Conservation (phyloP, 2,888 invertebrate species). For the Sinelater perroti region DNA sequence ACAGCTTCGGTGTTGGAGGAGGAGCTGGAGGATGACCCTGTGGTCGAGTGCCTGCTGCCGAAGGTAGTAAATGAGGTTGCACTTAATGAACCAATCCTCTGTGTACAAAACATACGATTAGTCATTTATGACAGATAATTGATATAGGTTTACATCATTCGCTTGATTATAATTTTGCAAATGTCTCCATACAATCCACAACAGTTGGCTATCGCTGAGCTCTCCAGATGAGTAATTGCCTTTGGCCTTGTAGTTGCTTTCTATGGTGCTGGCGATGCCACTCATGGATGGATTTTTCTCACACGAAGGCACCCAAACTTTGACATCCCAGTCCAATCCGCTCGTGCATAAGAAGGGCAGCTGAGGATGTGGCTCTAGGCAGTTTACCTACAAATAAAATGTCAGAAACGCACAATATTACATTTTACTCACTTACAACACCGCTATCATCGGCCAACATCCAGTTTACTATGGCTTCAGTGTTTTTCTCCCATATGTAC, state of each 20-base stretch:
- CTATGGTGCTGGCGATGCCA: slow-evolving; percentile 61
- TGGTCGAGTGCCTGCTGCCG: slow-evolving; percentile 18
- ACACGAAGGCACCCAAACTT: slow-evolving; percentile 87
- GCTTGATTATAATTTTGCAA: too few relatives aligned
- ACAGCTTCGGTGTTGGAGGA: slow-evolving; percentile 41
- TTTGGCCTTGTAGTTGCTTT: slow-evolving; percentile 48
- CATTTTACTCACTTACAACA: slow-evolving; percentile 71
- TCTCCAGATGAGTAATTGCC: slow-evolving; percentile 43
- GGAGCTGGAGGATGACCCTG: slow-evolving; percentile 37
- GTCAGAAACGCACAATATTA: background rate
- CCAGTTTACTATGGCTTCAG: slow-evolving; percentile 90
- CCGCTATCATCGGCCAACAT: slow-evolving; percentile 82
- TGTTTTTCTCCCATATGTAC: slow-evolving; percentile 89
- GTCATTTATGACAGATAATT: too few relatives aligned
- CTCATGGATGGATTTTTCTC: slow-evolving; percentile 67
- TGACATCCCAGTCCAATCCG: slow-evolving; percentile 91
- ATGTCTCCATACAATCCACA: slow-evolving; percentile 59
- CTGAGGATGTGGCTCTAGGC: slow-evolving; percentile 89
- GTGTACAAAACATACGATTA: too few relatives aligned
- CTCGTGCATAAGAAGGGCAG: slow-evolving; percentile 89
- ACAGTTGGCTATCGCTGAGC: slow-evolving; percentile 53
- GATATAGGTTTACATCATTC: too few relatives aligned
- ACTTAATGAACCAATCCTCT: slow-evolving; percentile 15
- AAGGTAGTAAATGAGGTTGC: slow-evolving; percentile 15
- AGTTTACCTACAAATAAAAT: slow-evolving; percentile 76